These are phyloP conservation scores for Sebastes jordani DNA, from an alignment of 2,797 vertebrate genomes.

Conservation along the genomic window DNA sequence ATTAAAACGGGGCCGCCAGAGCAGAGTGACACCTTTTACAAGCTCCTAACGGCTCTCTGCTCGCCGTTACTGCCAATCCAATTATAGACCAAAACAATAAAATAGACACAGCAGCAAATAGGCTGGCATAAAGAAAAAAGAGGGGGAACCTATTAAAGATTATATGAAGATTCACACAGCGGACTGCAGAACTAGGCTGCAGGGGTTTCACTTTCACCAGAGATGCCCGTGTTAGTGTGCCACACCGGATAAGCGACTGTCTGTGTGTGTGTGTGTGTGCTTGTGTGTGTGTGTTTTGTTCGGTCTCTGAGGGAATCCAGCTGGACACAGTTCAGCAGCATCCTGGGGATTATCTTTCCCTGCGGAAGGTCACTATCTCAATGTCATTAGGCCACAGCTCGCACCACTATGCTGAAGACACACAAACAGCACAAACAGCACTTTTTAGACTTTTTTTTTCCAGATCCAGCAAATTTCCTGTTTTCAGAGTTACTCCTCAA, in stretches of 20 bases:
- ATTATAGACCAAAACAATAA: constrained; percentile 81
- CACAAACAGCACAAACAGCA: constrained; percentile 1
- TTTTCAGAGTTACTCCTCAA: background rate
- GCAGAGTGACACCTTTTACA: constrained; percentile 78
- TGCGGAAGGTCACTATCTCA: constrained; percentile 63
- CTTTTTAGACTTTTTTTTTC: background rate
- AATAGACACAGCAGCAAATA: constrained; percentile 68
- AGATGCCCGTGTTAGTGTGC: constrained; percentile 36
- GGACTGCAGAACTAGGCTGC: constrained; percentile 44
- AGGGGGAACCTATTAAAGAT: constrained; percentile 63
- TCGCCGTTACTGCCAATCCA: constrained; percentile 78
- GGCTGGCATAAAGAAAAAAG: constrained; percentile 30
- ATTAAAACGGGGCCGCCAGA: constrained; percentile 82
- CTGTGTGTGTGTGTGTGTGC: constrained; percentile 10
- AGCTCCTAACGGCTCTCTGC: constrained; percentile 74
- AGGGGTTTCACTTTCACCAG: constrained; percentile 49
- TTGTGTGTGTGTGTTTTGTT: constrained; percentile 5
- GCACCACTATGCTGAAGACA: constrained; percentile 33
- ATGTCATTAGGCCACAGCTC: constrained; percentile 63
- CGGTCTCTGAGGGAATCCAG: constrained; percentile 31
- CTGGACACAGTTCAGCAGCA: constrained; percentile 63
- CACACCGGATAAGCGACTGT: constrained; percentile 38
- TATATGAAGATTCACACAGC: constrained; percentile 58
- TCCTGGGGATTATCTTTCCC: constrained; percentile 70
- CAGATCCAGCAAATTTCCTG: background rate